These are phyloP conservation scores for Synergus gifuensis DNA, from an alignment of 2,888 invertebrate genomes.

Conservation along the genomic window DNA sequence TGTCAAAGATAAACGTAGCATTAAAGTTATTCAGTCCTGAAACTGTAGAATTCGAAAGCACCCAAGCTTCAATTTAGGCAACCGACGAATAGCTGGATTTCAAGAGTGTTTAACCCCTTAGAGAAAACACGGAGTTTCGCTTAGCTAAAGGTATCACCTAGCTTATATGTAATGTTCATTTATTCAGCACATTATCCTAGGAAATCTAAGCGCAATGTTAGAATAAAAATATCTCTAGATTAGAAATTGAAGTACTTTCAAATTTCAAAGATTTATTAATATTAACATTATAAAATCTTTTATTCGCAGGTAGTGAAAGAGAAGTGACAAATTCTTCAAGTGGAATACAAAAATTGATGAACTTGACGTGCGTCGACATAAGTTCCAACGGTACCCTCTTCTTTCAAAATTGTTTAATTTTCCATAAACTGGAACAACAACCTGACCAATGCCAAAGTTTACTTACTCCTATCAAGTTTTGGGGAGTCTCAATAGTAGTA, in stretches of 20 bases:
- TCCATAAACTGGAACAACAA: neutral
- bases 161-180: slow-evolving; percentile 26
- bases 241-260: too few relatives aligned
- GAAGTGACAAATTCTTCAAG: neutral
- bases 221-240: too few relatives aligned
- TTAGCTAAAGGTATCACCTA: neutral
- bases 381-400: slow-evolving; percentile 56
- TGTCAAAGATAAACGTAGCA: neutral
- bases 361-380: slow-evolving; percentile 53
- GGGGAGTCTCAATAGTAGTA: slow-evolving; percentile 66
- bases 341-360: neutral
- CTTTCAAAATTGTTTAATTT: slow-evolving; percentile 44
- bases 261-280: neutral
- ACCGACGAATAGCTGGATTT: slow-evolving; percentile 12
- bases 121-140: slow-evolving; percentile 29
- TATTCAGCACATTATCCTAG: neutral
- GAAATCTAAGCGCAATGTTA: neutral
- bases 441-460: slow-evolving; percentile 59
- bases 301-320: slow-evolving; percentile 9
- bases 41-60: neutral
- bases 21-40: neutral
- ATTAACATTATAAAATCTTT: slow-evolving; percentile 11
- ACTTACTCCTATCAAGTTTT: slow-evolving; percentile 62
- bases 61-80: slow-evolving; percentile 1
- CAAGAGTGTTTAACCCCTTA: slow-evolving; percentile 25